Percentiles rank a stretch among this genome's conserved stretches.
Conservation (phyloP, 2,888 invertebrate species). For the Pseudanteris insignis region DNA sequence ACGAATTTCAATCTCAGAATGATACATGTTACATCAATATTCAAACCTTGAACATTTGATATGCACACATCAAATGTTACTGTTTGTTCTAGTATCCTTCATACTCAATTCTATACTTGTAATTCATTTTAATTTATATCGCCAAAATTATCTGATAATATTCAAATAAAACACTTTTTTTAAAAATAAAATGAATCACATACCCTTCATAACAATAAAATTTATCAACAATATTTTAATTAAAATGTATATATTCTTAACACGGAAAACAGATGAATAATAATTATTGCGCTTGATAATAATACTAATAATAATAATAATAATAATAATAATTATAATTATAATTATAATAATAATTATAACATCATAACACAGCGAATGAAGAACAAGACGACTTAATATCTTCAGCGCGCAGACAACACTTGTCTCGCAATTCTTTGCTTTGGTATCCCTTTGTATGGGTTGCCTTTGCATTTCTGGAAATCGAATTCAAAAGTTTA, state of each 20-base stretch:
- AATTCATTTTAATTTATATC: too few relatives aligned
- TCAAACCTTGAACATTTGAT: too few relatives aligned
- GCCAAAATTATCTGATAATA: too few relatives aligned
- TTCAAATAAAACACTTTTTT: too few relatives aligned
- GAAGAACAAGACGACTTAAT: conserved; percentile 30
- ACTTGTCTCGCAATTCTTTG: conserved; percentile 62
- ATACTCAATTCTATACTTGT: too few relatives aligned
- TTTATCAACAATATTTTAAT: conserved; percentile 25
- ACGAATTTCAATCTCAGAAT: too few relatives aligned
- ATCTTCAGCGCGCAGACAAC: conserved; percentile 62
- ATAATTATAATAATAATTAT: conserved; percentile 16
- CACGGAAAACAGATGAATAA: conserved; percentile 16
- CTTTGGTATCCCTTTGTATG: conserved; percentile 66
- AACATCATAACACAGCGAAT: conserved; percentile 39
- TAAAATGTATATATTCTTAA: conserved; percentile 28
- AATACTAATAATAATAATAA: too few relatives aligned
- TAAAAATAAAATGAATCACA: too few relatives aligned
- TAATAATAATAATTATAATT: conserved; percentile 14
- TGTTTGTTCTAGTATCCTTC: too few relatives aligned
- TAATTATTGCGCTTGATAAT: too few relatives aligned
- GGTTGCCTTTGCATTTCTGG: conserved; percentile 66
- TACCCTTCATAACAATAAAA: conserved; percentile 15
- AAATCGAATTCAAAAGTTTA: conserved; percentile 47
- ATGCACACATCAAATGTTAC: too few relatives aligned
- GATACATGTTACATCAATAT: too few relatives aligned